Percentiles rank a stretch among this genome's conserved stretches.
phyloP scores from a whole-genome alignment of 1,140 invertebrate genomes.

The Tetranychus cinnabarinus region DNA sequence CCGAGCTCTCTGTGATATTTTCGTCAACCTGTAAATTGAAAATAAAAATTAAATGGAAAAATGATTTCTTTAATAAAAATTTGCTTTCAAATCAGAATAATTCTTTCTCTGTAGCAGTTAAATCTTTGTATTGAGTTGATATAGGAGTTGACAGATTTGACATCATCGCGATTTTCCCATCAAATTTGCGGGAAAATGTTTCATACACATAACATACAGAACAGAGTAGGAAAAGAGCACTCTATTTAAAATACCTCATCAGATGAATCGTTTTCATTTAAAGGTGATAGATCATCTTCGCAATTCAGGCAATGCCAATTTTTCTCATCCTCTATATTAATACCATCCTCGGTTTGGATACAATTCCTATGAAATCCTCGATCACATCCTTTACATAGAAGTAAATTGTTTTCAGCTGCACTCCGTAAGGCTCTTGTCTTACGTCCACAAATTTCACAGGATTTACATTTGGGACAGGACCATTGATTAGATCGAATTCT shows the following conservation, averaged over 20 bases:
- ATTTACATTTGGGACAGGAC: constrained; percentile 11
- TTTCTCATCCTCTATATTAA: not conserved
- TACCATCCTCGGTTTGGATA: not conserved
- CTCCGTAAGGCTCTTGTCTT: constrained; percentile 17
- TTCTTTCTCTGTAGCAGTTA: not conserved
- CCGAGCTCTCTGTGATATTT: not conserved
- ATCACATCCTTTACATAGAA: constrained; percentile 50
- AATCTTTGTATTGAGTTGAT: not conserved
- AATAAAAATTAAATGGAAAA: too few species aligned
- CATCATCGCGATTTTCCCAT: not conserved
- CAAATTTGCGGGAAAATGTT: too few species aligned
- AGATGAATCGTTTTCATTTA: not conserved
- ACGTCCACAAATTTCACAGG: constrained; percentile 3
- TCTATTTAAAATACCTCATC: not conserved
- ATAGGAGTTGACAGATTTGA: not conserved
- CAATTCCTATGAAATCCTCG: constrained; percentile 41
- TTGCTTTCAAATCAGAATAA: too few species aligned
- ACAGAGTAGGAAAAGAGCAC: too few species aligned
- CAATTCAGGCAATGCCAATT: not conserved
- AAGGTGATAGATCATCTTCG: not conserved
- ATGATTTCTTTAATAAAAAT: too few species aligned
- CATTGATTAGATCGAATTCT: not conserved
- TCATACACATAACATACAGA: too few species aligned
- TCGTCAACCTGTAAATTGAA: not conserved
- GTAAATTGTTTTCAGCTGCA: constrained; percentile 29